phyloP scores from a whole-genome alignment of 2,113 vertebrate genomes.

The Bambusicola thoracicus region DNA sequence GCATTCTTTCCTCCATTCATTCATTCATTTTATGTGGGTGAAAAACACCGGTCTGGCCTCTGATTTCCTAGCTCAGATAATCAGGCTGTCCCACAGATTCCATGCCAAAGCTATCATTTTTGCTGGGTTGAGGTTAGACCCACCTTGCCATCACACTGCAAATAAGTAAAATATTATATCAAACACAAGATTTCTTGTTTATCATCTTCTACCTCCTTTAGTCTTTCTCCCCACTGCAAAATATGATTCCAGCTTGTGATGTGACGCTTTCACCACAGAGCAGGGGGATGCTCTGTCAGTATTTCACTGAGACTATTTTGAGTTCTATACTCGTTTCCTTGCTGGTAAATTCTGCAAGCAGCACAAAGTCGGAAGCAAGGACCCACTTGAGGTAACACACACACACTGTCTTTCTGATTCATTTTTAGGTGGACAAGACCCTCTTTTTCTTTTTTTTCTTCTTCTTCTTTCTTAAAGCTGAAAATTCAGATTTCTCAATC shows the following conservation, averaged over 20 bases:
- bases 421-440: neutral
- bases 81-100: neutral
- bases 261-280: neutral
- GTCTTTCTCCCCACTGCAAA: neutral
- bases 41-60: neutral
- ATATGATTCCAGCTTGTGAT: neutral
- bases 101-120: neutral
- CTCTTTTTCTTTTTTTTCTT: neutral
- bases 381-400: neutral
- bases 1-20: neutral
- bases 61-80: neutral
- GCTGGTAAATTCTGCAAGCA: neutral
- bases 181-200: neutral
- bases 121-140: neutral
- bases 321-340: neutral
- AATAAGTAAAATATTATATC: accelerated
- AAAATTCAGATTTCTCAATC: neutral
- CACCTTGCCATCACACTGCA: neutral
- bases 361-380: neutral
- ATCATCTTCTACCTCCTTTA: neutral
- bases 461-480: neutral
- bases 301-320: neutral
- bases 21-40: neutral
- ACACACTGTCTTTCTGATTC: accelerated
- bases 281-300: neutral